Percentiles rank a stretch among this genome's conserved stretches.
These are phyloP conservation scores for Epistrophella euchroma DNA, from an alignment of 2,888 invertebrate genomes.

Conservation along the genomic window DNA sequence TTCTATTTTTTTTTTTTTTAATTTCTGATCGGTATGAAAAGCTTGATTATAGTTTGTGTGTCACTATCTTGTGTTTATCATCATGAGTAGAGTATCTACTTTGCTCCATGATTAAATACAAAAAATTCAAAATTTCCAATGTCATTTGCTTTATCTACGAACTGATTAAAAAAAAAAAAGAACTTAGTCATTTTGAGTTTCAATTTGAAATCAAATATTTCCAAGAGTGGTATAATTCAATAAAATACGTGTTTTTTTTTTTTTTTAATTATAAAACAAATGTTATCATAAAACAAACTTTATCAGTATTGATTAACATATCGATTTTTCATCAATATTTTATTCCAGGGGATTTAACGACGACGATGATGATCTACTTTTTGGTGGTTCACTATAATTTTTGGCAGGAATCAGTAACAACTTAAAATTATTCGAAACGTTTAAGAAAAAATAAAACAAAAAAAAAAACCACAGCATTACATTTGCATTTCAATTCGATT, in stretches of 20 bases:
- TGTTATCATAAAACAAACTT: neutral
- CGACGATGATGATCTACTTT: neutral
- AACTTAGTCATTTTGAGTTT: neutral
- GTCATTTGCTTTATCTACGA: neutral
- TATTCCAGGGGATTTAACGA: neutral
- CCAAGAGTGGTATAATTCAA: neutral
- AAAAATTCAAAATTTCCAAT: neutral
- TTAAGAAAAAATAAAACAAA: slow-evolving; percentile 29
- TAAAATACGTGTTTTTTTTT: neutral
- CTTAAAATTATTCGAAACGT: slow-evolving; percentile 7
- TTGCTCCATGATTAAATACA: neutral
- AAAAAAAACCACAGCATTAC: neutral
- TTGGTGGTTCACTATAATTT: neutral
- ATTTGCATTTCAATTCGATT: slow-evolving; percentile 50
- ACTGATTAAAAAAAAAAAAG: neutral
- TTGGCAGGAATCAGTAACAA: neutral
- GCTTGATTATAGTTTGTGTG: neutral
- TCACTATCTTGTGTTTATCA: neutral
- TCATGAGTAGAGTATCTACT: neutral
- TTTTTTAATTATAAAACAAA: neutral
- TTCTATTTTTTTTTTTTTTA: no score
- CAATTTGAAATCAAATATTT: neutral
- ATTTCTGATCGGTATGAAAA: neutral
- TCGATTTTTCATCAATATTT: neutral
- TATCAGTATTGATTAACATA: neutral